These are phyloP conservation scores for Microctonus hyperodae DNA, from an alignment of 2,888 invertebrate species.

Conservation along the genomic window DNA sequence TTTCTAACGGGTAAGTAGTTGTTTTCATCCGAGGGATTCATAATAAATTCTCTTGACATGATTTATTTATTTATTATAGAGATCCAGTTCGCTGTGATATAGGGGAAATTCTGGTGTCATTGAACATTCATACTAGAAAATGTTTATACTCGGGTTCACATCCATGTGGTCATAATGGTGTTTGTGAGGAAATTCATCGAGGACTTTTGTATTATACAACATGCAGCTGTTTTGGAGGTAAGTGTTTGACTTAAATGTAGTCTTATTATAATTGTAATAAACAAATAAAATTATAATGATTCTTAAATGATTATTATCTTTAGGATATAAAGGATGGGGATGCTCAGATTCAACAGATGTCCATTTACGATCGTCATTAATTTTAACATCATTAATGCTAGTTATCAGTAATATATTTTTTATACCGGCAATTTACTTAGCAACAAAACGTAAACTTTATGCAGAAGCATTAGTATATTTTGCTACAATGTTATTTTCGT, in stretches of 20 bases:
- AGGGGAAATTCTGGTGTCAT: constrained; percentile 61
- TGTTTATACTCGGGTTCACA: constrained; percentile 61
- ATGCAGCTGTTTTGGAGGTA: constrained; percentile 64
- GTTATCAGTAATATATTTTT: constrained; percentile 69
- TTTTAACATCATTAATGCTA: constrained; percentile 63
- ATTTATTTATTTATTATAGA: constrained; percentile 44
- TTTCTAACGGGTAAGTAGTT: constrained; percentile 52
- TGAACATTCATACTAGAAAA: constrained; percentile 61
- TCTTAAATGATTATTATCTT: constrained; percentile 16
- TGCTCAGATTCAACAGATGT: constrained; percentile 67
- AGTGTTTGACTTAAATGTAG: constrained; percentile 17
- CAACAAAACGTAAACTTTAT: constrained; percentile 64
- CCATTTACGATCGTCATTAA: constrained; percentile 54
- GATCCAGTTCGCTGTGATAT: constrained; percentile 56
- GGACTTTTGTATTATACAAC: constrained; percentile 63
- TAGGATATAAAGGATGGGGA: constrained; percentile 69
- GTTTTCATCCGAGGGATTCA: not conserved
- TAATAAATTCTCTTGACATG: constrained; percentile 1
- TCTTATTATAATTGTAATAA: constrained; percentile 1
- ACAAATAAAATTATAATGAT: not conserved
- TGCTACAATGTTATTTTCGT: constrained; percentile 69
- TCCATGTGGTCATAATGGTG: constrained; percentile 63
- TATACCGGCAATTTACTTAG: constrained; percentile 66
- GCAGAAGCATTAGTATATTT: constrained; percentile 68
- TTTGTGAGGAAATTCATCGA: constrained; percentile 64